These are phyloP conservation scores for Dolichomitus sp. DNA, from an alignment of 2,888 invertebrate species.

Conservation along the genomic window DNA sequence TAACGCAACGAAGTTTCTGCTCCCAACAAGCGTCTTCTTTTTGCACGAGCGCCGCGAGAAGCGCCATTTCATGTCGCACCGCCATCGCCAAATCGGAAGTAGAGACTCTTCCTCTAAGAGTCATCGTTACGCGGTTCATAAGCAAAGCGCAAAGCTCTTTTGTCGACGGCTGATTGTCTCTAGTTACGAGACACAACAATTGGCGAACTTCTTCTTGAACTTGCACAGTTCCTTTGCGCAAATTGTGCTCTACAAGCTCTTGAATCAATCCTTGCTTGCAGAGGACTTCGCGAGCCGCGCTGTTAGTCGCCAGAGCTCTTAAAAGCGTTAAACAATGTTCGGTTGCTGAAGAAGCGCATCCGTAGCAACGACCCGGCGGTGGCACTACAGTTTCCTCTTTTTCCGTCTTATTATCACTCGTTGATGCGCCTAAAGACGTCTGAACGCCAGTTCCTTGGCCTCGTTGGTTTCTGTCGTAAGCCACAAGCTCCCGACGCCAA, in stretches of 20 bases:
- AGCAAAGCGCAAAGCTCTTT: constrained; percentile 94
- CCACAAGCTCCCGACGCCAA: constrained; percentile 95
- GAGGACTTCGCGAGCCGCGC: constrained; percentile 91
- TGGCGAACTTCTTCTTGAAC: constrained; percentile 96
- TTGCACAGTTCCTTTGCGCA: constrained; percentile 94
- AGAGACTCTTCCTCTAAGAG: constrained; percentile 92
- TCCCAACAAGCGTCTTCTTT: constrained; percentile 99
- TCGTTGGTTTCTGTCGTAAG: constrained; percentile 95
- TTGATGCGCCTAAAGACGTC: constrained; percentile 55
- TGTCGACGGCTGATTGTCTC: constrained; percentile 94
- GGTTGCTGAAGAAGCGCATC: constrained; percentile 96
- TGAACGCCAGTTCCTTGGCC: constrained; percentile 85
- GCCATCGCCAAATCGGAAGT: constrained; percentile 91
- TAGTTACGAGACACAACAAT: constrained; percentile 95
- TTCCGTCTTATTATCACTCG: constrained; percentile 57
- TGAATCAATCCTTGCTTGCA: constrained; percentile 95
- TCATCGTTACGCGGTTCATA: constrained; percentile 94
- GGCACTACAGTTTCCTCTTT: constrained; percentile 75
- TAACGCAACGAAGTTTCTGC: constrained; percentile 94
- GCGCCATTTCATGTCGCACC: constrained; percentile 95
- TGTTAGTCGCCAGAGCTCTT: constrained; percentile 94
- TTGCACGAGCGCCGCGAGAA: constrained; percentile 95
- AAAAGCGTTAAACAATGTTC: constrained; percentile 97
- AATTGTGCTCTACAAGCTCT: constrained; percentile 96
- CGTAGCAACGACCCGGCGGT: constrained; percentile 91